Evolutionary conservation across 2,113 vertebrate genomes (phyloP), one percentile per base, ranked within the genome.

Genomic region (Lophura nycthemera): DNA sequence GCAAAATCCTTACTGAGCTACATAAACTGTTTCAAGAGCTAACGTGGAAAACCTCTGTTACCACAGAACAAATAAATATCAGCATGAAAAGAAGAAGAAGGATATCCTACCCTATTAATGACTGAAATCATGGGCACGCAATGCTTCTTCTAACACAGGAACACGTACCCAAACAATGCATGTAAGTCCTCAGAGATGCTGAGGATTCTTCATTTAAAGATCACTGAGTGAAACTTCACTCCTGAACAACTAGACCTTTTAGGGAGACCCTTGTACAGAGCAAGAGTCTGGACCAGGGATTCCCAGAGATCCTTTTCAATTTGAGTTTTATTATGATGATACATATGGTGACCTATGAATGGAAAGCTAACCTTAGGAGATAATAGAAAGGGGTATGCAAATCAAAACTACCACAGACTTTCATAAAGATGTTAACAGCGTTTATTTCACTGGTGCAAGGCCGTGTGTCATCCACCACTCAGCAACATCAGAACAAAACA

Each of bases 391-490:
- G 8, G 70, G 54, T 73, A 64, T 8, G 22, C 71, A 73, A 88
- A 93, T 77, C 54, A 97, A 19, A 52, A 91, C 63, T 54, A 79
- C 61, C 67, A 89, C 45, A 90, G 71, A 25, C n/a, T 64, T 52
- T 86, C 65, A 65, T 75, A 96, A 96, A 97, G 86, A 97, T 94
- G 86, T 97, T 86, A 96, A 96, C 81, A 88, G 93, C 79, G 95
- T 98, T 98, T 97, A 98, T 98, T 98, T 97, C 89, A 97, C 86
- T 65, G 83, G 90, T 92, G 97, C 93, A 94, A 96, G 90, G 92
- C 34, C 64, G 0, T 47, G 88, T 83, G 89, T 96, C 94, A 93
- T 70, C 93, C 89, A 91, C 16, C 94, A 91, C 84, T 95, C 93
- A 93, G 60, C 94, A 83, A 93, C 83, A 94, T 66, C 91, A 92